Evolutionary conservation across 2,113 vertebrate genomes (phyloP), one percentile per base, ranked within the genome.

Genomic region (Falcunculus frontatus): DNA sequence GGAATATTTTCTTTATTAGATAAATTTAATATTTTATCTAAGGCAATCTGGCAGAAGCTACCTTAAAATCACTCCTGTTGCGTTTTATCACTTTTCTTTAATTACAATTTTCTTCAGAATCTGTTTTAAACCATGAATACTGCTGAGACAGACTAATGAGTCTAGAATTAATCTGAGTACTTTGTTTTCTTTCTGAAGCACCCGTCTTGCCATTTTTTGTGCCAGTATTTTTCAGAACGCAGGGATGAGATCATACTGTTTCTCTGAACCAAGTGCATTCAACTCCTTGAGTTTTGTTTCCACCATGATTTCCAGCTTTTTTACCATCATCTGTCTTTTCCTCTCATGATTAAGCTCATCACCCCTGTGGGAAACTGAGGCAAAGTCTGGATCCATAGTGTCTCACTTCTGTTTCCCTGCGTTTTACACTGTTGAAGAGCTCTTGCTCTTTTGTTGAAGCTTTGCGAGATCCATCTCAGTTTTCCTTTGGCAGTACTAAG

Each of bases 161-260:
- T 95, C 94, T 92, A 95, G 91, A 89, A 90, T 87, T 72, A 75
- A 95, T 92, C 84, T 52, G 73, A 78, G 73, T 60, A 56, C 93
- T 96, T 91, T 94, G 76, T 96, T 96, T 96, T 90, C 83, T 39
- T 78, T 75, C 77, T 84, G 73, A 93, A 89, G 60, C 80, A 83
- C 73, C 57, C 8, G 0, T 84, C 86, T 72, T 95, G 94, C 84
- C 76, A 59, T 90, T 89, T 93, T 77, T 74, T 95, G 73, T 93
- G 94, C 84, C 94, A 90, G 60, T 59, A 84, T 84, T 94, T 94
- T 96, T 93, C 86, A 84, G 89, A 89, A 68, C 0, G 0, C 41
- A 13, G 5, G 12, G 80, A 95, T 97, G 93, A 97, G 80, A 72
- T 96, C 91, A 95, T 87, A 32, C 44, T 3, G 3, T 84, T 92